phyloP scores from a whole-genome alignment of 2,113 vertebrate species.

The Dromaius novaehollandiae region DNA sequence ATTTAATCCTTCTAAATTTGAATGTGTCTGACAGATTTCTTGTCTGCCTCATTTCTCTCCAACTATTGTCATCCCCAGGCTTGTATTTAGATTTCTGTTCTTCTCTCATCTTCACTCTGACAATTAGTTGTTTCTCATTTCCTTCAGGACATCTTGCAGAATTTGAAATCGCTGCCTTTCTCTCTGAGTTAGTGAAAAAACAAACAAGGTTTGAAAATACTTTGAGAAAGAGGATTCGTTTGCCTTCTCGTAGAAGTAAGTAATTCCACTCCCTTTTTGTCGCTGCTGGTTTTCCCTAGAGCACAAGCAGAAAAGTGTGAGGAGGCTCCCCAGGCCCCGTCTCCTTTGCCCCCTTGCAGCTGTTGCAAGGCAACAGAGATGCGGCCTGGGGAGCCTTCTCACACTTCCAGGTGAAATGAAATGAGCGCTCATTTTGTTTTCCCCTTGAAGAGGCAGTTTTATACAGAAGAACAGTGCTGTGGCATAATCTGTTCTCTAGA shows the following conservation, averaged over 20 bases:
- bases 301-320: fast-evolving
- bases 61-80: neutral
- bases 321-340: neutral
- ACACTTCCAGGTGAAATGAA: no score
- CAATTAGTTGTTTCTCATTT: neutral
- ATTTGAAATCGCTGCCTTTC: neutral
- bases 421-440: neutral
- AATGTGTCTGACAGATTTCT: neutral
- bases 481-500: neutral
- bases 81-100: neutral
- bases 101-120: neutral
- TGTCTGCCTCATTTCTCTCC: neutral
- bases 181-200: neutral
- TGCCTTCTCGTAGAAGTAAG: neutral
- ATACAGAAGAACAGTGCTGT: neutral
- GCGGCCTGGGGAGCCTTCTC: neutral
- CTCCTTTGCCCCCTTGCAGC: neutral
- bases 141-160: neutral
- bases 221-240: neutral
- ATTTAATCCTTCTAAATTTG: neutral
- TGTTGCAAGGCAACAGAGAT: neutral
- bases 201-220: neutral
- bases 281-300: neutral
- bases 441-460: neutral
- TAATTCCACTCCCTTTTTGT: neutral